Percentiles rank a stretch among this genome's conserved stretches.
phyloP scores from a whole-genome alignment of 2,113 vertebrate genomes.

The Dasyurus viverrinus region DNA sequence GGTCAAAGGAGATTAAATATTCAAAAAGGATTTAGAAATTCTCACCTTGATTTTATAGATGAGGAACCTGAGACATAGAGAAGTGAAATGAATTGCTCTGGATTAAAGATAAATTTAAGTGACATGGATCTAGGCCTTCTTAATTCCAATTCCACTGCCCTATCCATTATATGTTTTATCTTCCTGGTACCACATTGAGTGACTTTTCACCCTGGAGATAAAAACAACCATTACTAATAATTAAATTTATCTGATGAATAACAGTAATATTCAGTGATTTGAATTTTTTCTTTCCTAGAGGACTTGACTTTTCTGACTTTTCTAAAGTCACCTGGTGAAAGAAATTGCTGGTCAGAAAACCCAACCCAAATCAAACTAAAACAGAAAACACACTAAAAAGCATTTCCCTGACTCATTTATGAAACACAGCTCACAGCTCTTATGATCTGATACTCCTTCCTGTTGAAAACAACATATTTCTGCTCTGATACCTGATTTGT shows the following conservation, averaged over 20 bases:
- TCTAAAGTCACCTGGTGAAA: conserved; percentile 18
- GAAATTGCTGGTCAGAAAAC: not conserved
- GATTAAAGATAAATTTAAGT: not conserved
- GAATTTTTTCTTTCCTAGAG: not conserved
- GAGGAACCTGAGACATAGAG: not conserved
- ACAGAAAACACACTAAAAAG: conserved; percentile 4
- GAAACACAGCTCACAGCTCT: conserved; percentile 21
- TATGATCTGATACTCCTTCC: not conserved
- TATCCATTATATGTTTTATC: conserved; percentile 42
- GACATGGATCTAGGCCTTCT: not conserved
- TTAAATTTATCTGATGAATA: conserved; percentile 55
- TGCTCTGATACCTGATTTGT: conserved; percentile 3
- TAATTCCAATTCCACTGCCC: not conserved
- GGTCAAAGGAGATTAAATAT: not conserved
- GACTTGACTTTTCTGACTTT: conserved; percentile 15
- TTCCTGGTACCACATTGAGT: conserved; percentile 54
- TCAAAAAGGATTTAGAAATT: not conserved
- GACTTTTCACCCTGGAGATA: conserved; percentile 4
- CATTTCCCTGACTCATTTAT: conserved; percentile 66
- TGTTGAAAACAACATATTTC: conserved; percentile 15
- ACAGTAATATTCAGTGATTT: not conserved
- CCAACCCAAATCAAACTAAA: not conserved
- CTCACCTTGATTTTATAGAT: not conserved
- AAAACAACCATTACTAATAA: not conserved
- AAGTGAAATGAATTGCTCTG: not conserved